A percentile compares a stretch with the other conserved stretches of the same genome.
Evolutionary conservation across 2,888 invertebrate genomes (phyloP).

Genomic region (Diplazon laetatorius): DNA sequence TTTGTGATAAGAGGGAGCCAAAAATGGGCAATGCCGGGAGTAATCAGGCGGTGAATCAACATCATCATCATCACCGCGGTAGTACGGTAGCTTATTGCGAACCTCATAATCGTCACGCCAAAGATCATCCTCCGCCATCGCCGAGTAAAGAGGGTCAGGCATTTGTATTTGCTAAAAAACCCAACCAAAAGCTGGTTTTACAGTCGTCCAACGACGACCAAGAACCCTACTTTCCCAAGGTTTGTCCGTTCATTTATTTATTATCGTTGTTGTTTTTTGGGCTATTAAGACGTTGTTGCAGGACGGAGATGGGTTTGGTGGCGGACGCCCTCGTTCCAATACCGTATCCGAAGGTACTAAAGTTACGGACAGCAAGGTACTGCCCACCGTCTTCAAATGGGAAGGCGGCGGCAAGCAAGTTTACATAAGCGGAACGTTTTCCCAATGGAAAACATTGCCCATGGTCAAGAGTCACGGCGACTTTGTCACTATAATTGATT

Average conservation of each 20-base stretch:
- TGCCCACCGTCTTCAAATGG: conserved; percentile 98
- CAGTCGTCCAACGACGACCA: conserved; percentile 90
- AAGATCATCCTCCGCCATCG: conserved; percentile 84
- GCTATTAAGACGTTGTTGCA: no score
- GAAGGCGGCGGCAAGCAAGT: conserved; percentile 97
- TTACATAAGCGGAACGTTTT: conserved; percentile 96
- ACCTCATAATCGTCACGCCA: conserved; percentile 85
- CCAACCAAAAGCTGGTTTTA: no score
- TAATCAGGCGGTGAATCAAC: conserved; percentile 84
- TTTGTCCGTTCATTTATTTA: no score
- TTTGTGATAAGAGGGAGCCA: no score
- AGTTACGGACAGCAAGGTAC: conserved; percentile 85
- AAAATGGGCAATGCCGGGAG: conserved; percentile 92
- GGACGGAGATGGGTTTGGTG: conserved; percentile 82
- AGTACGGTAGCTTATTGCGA: conserved; percentile 84
- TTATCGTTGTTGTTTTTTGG: no score
- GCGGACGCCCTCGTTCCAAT: conserved; percentile 87
- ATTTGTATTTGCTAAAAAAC: conserved; percentile 93
- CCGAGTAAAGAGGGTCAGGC: conserved; percentile 88
- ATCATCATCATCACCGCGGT: no score
- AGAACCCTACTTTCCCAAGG: conserved; percentile 90
- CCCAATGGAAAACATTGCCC: conserved; percentile 97
- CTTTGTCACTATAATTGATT: conserved; percentile 98
- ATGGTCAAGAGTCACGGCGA: conserved; percentile 99
- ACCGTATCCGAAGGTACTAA: conserved; percentile 88